A percentile compares a stretch with the other conserved stretches of the same genome.
Conservation (phyloP, 2,888 invertebrate species). For the Antitype chi region DNA sequence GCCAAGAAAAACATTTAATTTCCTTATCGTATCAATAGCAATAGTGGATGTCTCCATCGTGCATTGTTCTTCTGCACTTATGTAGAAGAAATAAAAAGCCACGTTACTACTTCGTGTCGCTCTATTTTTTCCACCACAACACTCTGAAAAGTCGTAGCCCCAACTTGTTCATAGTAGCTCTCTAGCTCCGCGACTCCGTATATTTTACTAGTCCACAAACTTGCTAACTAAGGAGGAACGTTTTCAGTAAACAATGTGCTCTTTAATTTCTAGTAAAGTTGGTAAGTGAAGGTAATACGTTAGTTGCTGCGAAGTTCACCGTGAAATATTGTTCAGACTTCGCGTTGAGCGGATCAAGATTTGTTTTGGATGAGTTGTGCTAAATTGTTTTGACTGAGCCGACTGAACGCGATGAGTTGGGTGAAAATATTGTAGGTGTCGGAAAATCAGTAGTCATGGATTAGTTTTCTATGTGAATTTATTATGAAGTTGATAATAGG, state of each 20-base stretch:
- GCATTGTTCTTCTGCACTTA: neutral
- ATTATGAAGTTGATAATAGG: constrained; percentile 22
- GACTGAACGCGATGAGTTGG: constrained; percentile 23
- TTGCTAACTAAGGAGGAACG: constrained; percentile 67
- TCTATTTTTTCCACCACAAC: constrained; percentile 24
- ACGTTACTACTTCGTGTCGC: neutral
- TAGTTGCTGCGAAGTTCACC: constrained; percentile 59
- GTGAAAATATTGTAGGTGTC: constrained; percentile 35
- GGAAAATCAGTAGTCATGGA: constrained; percentile 44
- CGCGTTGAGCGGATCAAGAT: constrained; percentile 49
- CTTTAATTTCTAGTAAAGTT: constrained; percentile 76
- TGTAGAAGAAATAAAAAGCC: neutral
- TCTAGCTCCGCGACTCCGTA: constrained; percentile 36
- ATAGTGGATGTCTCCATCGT: too few relatives aligned
- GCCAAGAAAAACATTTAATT: neutral
- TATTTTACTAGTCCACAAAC: constrained; percentile 61
- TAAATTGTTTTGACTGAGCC: constrained; percentile 49
- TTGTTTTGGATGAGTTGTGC: constrained; percentile 48
- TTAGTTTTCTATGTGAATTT: constrained; percentile 45
- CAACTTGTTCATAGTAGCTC: constrained; percentile 41
- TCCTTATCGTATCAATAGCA: neutral
- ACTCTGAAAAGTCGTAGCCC: constrained; percentile 15
- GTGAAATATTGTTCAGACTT: constrained; percentile 63
- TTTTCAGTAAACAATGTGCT: constrained; percentile 76
- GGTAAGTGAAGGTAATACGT: constrained; percentile 69